Percentiles rank a stretch among this genome's conserved stretches.
Evolutionary conservation across 2,113 vertebrate genomes (phyloP).

Genomic region (Antechinus stuartii): DNA sequence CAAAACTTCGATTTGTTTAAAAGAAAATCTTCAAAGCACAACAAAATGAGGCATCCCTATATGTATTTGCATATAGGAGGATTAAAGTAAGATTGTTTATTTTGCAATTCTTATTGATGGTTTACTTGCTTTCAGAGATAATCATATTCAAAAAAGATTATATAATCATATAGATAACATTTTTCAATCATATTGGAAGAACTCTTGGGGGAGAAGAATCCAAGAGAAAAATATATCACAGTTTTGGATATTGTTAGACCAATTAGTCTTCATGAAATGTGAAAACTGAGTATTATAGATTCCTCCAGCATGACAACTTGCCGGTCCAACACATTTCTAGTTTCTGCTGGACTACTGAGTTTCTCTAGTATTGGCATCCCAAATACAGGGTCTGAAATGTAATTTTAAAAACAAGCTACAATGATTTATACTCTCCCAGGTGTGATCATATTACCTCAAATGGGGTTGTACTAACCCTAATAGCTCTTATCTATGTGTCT

Average conservation of each 20-base stretch:
- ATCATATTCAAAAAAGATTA: constrained; percentile 83
- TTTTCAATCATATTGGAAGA: constrained; percentile 77
- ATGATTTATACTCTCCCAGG: background rate
- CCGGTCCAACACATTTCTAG: constrained; percentile 46
- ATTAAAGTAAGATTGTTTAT: constrained; percentile 81
- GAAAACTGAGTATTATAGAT: background rate
- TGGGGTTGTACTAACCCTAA: background rate
- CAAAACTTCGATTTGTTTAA: background rate
- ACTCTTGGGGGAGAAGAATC: constrained; percentile 21
- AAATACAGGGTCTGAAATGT: background rate
- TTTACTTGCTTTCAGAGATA: constrained; percentile 83
- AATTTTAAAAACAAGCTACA: background rate
- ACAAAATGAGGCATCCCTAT: background rate
- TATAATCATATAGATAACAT: constrained; percentile 83
- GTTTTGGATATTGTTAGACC: constrained; percentile 47
- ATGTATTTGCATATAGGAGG: constrained; percentile 74
- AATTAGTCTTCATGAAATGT: constrained; percentile 41
- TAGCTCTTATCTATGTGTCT: too few relatives aligned
- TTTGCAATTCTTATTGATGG: constrained; percentile 75
- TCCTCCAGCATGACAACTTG: constrained; percentile 30
- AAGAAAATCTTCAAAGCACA: background rate
- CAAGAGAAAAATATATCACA: constrained; percentile 33
- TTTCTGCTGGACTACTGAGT: constrained; percentile 55
- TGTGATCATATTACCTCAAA: background rate
- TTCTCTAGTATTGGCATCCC: constrained; percentile 54